These are phyloP conservation scores for Teleogryllus oceanicus DNA, from an alignment of 2,888 invertebrate species.

Conservation along the genomic window DNA sequence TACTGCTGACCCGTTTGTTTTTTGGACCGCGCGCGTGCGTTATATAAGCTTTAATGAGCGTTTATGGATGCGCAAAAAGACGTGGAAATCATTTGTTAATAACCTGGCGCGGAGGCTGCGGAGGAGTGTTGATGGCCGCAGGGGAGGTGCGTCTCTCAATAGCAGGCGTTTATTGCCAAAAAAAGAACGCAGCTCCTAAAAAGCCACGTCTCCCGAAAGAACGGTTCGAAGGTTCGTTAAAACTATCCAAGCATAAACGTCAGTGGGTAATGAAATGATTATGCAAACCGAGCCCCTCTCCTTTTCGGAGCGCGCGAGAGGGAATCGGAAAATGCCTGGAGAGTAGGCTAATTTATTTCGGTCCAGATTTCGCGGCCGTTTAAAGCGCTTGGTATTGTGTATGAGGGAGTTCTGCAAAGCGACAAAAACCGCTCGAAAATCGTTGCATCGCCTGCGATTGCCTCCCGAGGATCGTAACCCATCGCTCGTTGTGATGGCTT, in stretches of 20 bases:
- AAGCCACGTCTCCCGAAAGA: background rate
- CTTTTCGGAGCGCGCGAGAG: background rate
- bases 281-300: background rate
- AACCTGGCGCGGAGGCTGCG: background rate
- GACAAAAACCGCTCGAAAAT: too few relatives aligned
- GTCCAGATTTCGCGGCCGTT: too few relatives aligned
- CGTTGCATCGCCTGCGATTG: too few relatives aligned
- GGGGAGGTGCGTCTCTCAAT: background rate
- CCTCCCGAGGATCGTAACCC: too few relatives aligned
- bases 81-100: conserved; percentile 27
- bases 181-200: background rate
- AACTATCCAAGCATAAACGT: background rate
- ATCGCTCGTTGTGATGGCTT: too few relatives aligned
- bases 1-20: background rate
- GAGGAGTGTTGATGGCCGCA: background rate
- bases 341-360: too few relatives aligned
- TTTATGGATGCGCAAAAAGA: conserved; percentile 22
- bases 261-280: background rate
- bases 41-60: background rate
- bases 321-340: too few relatives aligned
- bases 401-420: too few relatives aligned
- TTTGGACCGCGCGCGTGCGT: background rate
- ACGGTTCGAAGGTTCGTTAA: background rate
- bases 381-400: too few relatives aligned
- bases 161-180: background rate